Base-by-base conservation (phyloP, 2,797 vertebrate genomes). In the Mastacembelus armatus region DNA sequence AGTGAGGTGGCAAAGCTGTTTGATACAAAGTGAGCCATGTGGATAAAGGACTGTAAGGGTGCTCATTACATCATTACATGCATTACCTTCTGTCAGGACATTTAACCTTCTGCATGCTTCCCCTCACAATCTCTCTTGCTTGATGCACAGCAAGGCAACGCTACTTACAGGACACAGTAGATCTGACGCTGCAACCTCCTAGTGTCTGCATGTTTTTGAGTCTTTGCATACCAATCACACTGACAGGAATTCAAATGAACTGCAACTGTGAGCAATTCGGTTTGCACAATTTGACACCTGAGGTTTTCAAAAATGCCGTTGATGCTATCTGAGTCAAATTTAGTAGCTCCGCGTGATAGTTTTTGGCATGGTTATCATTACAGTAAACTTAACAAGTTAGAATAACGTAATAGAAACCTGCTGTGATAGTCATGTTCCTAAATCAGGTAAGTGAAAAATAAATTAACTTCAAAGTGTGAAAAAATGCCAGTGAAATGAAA, bases 21-120 rank as follows among this genome's bases (percentile, higher is more conserved):
- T 8, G 0, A 62, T 45, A 49, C 44, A 36, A 61, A 60, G 22
- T 49, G 40, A 38, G 39, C 39, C 51, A 38, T 38, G 39, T 11
- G 19, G 26, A 40, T 27, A n/a, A 72, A 43, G 22, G n/a, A n/a
- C n/a, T n/a, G n/a, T 12, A 32, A 55, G 11, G 38, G 33, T 55
- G 35, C 18, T 74, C 43, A 45, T 77, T 60, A 52, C 45, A 71
- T 59, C 64, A 74, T 64, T 64, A 19, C 51, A 35, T 45, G 50
- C 49, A 43, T 19, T 26, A 29, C 65, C 74, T 74, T 81, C 44
- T 78, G 77, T 47, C 57, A 64, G 21, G 24, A 33, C 50, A 39
- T 65, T 48, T 80, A 48, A 58, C 49, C 42, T 22, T 16, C 55
- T 27, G 19, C 27, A 22, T 33, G 60, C 64, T 47, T 58, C 52